Conservation (phyloP, 2,113 vertebrate species). For the Callopanchax toddi region DNA sequence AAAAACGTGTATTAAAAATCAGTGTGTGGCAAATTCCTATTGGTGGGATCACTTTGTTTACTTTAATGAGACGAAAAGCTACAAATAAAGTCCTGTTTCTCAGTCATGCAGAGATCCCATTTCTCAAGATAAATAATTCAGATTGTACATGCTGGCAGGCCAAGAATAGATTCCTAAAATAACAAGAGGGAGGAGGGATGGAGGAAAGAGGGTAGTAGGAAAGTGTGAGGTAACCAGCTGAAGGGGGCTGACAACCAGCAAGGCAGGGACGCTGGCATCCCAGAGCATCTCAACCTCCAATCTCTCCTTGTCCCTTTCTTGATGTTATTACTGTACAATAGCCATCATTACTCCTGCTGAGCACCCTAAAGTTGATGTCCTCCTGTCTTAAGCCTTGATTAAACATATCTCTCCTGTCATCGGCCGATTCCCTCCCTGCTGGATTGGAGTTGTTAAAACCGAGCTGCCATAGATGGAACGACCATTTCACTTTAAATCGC, state of each 20-base stretch:
- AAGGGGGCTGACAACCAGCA: constrained; percentile 44
- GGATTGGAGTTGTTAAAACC: constrained; percentile 41
- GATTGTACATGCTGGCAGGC: constrained; percentile 61
- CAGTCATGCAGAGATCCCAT: constrained; percentile 64
- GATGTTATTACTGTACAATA: constrained; percentile 19
- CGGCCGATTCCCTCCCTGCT: constrained; percentile 30
- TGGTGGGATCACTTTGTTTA: constrained; percentile 54
- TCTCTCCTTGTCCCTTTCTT: constrained; percentile 50
- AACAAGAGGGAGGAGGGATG: constrained; percentile 51
- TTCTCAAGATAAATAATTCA: constrained; percentile 76
- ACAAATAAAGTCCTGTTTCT: constrained; percentile 62
- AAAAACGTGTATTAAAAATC: neutral
- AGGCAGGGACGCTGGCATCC: constrained; percentile 37
- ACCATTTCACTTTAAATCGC: constrained; percentile 49
- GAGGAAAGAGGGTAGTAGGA: constrained; percentile 23
- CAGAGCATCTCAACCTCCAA: constrained; percentile 32
- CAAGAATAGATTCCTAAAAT: constrained; percentile 73
- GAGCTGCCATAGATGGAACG: constrained; percentile 50
- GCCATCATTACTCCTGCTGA: constrained; percentile 37
- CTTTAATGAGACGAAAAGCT: constrained; percentile 62
- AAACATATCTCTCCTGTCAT: constrained; percentile 39
- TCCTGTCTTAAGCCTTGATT: constrained; percentile 38
- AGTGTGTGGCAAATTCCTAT: constrained; percentile 8
- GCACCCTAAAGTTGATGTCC: constrained; percentile 24
- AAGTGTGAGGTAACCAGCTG: constrained; percentile 30